phyloP scores from a whole-genome alignment of 1,140 invertebrate species.

The Bicyclus anynana region DNA sequence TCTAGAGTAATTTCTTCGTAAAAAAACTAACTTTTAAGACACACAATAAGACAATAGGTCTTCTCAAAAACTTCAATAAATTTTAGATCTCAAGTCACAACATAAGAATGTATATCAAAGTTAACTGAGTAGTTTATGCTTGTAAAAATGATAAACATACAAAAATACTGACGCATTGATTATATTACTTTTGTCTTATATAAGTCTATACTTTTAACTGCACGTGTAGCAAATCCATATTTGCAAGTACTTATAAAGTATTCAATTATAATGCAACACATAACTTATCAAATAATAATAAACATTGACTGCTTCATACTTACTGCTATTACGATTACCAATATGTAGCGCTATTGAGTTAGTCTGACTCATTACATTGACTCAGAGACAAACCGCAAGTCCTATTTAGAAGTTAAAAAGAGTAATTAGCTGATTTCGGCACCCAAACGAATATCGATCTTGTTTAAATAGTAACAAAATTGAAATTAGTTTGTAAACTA shows the following conservation, averaged over 20 bases:
- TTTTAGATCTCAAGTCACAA: no score
- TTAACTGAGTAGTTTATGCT: no score
- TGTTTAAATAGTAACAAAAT: neutral
- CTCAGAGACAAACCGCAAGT: slow-evolving; percentile 17
- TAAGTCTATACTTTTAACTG: no score
- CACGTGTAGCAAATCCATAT: no score
- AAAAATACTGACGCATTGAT: no score
- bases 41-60: no score
- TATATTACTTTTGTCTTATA: no score
- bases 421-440: neutral
- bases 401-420: slow-evolving; percentile 4
- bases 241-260: neutral
- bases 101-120: no score
- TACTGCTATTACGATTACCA: neutral
- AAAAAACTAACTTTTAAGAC: no score
- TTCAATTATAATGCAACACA: neutral
- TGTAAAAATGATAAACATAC: no score
- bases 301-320: neutral
- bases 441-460: neutral
- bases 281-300: slow-evolving; percentile 1
- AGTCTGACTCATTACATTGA: slow-evolving; percentile 4
- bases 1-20: no score
- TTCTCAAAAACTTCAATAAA: no score
- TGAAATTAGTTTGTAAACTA: neutral
- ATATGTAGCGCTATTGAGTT: neutral